Evolutionary conservation across 2,888 invertebrate species (phyloP), one percentile per base, ranked within the genome.

Genomic region (Cephonodes hylas): DNA sequence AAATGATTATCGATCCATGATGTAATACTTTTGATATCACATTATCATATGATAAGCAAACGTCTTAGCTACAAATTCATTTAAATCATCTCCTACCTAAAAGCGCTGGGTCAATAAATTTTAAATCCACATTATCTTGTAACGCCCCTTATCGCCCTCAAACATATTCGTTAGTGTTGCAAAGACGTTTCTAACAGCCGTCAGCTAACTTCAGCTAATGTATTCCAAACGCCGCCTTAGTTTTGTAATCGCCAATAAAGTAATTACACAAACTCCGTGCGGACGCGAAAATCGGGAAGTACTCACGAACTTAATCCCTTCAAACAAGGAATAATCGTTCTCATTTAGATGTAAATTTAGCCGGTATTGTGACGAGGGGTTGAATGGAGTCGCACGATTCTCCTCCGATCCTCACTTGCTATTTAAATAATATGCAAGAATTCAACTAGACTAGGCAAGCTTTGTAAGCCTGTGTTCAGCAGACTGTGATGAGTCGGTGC

Each of bases 261-360:
- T 81, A 81, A 83, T 83, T 83, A 80, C 64, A 46, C 64, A 76
- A 79, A 83, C 73, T 81, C 80, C 74, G 69, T 68, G 72, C 72
- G 74, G 79, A 75, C 75, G 71, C 69, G 72, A 71, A 75, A 81
- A 75, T 78, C 76, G 76, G 73, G 75, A 78, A 78, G 79, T 78
- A 72, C 64, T 80, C 75, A 65, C 66, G 73, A 84, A 84, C 80
- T 84, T 79, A 81, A 83, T 86, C 81, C 83, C 75, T 84, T 85
- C 81, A 84, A 86, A 88, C 86, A 87, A 83, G 83, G 81, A 84
- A 84, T 89, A 88, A 89, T 87, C 84, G 84, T 82, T 80, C 78
- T 81, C 80, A 86, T 88, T 89, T 84, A 84, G 80, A 89, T 89
- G 88, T 81, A 80, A 89, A 89, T 89, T 83, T 68, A 61, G 63